phyloP scores from a whole-genome alignment of 1,140 invertebrate genomes.

The Tetragnatha versicolor region DNA sequence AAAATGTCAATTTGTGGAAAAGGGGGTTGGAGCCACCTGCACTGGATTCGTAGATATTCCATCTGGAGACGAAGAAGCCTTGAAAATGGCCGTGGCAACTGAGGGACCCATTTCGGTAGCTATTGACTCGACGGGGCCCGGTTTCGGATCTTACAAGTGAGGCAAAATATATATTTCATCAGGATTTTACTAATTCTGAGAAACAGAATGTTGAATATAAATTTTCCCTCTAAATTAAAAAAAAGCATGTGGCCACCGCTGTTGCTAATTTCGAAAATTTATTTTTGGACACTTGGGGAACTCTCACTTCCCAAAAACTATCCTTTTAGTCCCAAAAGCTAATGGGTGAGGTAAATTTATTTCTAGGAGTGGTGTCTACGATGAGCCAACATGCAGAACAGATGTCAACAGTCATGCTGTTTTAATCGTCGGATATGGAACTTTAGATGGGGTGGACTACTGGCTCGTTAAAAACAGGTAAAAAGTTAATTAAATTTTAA shows the following conservation, averaged over 20 bases:
- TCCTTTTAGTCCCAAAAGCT: neutral
- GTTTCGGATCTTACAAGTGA: neutral
- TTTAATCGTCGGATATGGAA: constrained; percentile 69
- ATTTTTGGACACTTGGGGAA: too few species aligned
- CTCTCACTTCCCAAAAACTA: too few species aligned
- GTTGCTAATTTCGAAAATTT: too few species aligned
- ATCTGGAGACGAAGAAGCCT: constrained; percentile 61
- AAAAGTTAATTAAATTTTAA: too few species aligned
- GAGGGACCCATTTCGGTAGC: constrained; percentile 69
- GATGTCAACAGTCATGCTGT: constrained; percentile 67
- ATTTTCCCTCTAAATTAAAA: neutral
- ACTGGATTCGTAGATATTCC: constrained; percentile 40
- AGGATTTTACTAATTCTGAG: neutral
- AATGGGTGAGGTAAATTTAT: neutral
- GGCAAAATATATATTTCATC: neutral
- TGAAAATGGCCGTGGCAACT: constrained; percentile 68
- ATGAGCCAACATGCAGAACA: constrained; percentile 63
- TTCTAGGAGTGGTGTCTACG: constrained; percentile 62
- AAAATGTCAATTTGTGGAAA: neutral
- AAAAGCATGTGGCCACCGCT: too few species aligned
- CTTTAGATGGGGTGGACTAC: constrained; percentile 59
- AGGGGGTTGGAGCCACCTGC: constrained; percentile 37
- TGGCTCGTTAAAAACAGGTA: constrained; percentile 57
- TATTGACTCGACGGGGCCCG: constrained; percentile 65
- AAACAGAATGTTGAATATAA: neutral